These are phyloP conservation scores for Sinocyclocheilus anophthalmus DNA, from an alignment of 2,113 vertebrate genomes.

Conservation along the genomic window DNA sequence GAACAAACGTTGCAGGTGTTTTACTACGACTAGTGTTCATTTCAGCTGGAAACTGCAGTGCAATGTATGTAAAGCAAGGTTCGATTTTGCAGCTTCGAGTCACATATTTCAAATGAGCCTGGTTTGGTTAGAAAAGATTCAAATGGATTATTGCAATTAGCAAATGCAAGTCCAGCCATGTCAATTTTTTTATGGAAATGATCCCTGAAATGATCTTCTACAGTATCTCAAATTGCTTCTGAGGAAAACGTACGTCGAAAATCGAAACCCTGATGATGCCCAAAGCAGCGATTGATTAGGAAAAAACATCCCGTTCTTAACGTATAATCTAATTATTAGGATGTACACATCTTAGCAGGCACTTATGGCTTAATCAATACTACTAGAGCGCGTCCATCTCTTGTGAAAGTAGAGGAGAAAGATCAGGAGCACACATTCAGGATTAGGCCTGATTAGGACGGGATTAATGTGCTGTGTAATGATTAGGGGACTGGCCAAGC, in stretches of 20 bases:
- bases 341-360: conserved; percentile 18
- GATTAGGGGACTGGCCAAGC: conserved; percentile 68
- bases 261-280: conserved; percentile 26
- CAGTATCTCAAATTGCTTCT: background rate
- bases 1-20: background rate
- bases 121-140: background rate
- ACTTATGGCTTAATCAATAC: conserved; percentile 65
- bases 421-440: conserved; percentile 68
- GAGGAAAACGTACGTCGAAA: background rate
- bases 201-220: no score
- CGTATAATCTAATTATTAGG: conserved; percentile 41
- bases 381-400: conserved; percentile 50
- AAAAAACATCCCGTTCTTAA: conserved; percentile 48
- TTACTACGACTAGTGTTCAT: background rate
- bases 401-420: conserved; percentile 47
- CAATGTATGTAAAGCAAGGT: no score
- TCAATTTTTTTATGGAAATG: no score
- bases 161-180: background rate
- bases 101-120: background rate
- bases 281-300: conserved; percentile 39
- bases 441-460: conserved; percentile 78
- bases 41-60: background rate
- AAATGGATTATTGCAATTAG: background rate
- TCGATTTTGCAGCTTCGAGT: background rate
- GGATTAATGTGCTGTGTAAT: conserved; percentile 78